Evolutionary conservation across 2,113 vertebrate species (phyloP), one percentile per base, ranked within the genome.

Genomic region (Carassius carassius): DNA sequence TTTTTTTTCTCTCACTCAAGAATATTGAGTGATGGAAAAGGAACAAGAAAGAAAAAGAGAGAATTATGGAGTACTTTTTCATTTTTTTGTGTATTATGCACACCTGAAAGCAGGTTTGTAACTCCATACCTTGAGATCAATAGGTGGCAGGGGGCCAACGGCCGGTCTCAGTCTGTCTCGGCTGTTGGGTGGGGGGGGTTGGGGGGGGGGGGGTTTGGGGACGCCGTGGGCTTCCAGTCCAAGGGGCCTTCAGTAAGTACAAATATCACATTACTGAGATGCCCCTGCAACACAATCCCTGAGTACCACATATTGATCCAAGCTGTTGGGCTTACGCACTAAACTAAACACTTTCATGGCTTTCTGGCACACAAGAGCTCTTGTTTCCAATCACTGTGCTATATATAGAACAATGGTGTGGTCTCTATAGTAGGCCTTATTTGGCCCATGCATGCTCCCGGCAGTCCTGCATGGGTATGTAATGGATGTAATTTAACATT

Each of bases 211-310:
- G 1, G 29, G 2, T 29, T 29, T 29, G 60, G 67, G 60, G 73
- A 84, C 67, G 79, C 56, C 79, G 19, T 44, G 23, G 49, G 54
- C 41, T 82, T 56, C 49, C 72, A 49, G 19, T 62, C 4, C 41
- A 41, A 41, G 41, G 41, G 8, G 41, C 41, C 67, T 62, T 83
- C 72, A 25, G 17, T 81, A 41, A n/a, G n/a, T 77, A 82, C 25
- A 76, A 49, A 77, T 86, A 74, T 87, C 86, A 23, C 70, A 78
- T 86, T 84, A 82, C 83, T 54, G 78, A 67, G 74, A 79, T 73
- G 77, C 75, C 81, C 84, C 80, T 72, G 25, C 56, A 49, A 32
- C 41, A 67, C 58, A 29, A 79, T 85, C 56, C n/a, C 83, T 56
- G 11, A 65, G 75, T 69, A 78, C n/a, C 51, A 19, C 62, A 16